These are phyloP conservation scores for Halisarca cf. caerulea DNA, from an alignment of 37 sponge, comb jelly and placozoan genomes.

Conservation along the genomic window DNA sequence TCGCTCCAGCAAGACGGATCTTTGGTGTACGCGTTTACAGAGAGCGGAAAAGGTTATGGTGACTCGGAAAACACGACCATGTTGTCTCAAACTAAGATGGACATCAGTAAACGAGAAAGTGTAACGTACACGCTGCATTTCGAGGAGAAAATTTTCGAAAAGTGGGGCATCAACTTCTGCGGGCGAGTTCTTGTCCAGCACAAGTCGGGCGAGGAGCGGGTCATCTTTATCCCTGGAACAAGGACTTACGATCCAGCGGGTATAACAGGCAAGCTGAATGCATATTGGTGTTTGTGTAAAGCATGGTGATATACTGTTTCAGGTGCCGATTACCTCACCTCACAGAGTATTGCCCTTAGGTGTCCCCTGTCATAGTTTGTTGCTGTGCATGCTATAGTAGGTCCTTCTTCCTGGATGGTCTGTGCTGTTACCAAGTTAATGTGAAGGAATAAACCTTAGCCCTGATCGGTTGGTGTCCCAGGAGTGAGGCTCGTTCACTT, in stretches of 20 bases:
- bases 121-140: slow-evolving; percentile 42
- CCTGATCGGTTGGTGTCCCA: too few relatives aligned
- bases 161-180: slow-evolving; percentile 87
- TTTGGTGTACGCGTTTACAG: slow-evolving; percentile 37
- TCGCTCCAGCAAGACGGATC: not conserved
- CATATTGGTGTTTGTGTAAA: too few relatives aligned
- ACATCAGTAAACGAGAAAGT: not conserved
- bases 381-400: too few relatives aligned
- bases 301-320: too few relatives aligned
- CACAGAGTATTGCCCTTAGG: too few relatives aligned
- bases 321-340: too few relatives aligned
- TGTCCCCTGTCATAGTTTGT: too few relatives aligned
- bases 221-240: slow-evolving; percentile 79
- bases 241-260: slow-evolving; percentile 92
- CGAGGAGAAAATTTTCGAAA: slow-evolving; percentile 32
- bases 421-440: too few relatives aligned
- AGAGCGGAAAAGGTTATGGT: slow-evolving; percentile 76
- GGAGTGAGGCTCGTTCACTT: too few relatives aligned
- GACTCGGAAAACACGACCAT: slow-evolving; percentile 47
- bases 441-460: too few relatives aligned
- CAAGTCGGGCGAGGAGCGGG: slow-evolving; percentile 46
- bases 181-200: slow-evolving; percentile 66
- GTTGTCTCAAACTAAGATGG: slow-evolving; percentile 25
- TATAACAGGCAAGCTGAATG: slow-evolving; percentile 75
- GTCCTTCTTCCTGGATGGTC: too few relatives aligned